phyloP scores from a whole-genome alignment of 2,113 vertebrate genomes.

The Sphyrna mokarran region DNA sequence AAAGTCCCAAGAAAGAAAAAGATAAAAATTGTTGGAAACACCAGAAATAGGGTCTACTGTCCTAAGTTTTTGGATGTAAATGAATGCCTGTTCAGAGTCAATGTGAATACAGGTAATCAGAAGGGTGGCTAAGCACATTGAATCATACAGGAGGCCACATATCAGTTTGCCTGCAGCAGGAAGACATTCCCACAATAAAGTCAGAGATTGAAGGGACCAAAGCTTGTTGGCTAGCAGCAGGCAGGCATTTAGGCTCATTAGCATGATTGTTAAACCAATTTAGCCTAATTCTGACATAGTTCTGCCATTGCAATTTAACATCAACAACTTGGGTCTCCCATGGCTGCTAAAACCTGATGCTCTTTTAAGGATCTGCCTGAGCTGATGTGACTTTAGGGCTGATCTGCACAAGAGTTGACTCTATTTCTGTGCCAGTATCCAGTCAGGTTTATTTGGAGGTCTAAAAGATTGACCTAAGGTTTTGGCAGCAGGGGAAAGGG shows the following conservation, averaged over 20 bases:
- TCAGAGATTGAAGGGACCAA: neutral
- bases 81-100: neutral
- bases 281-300: neutral
- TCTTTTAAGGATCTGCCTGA: neutral
- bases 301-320: neutral
- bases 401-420: too few species aligned
- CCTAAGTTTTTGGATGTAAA: neutral
- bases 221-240: neutral
- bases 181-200: too few species aligned
- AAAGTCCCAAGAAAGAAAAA: neutral
- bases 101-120: neutral
- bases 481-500: too few species aligned
- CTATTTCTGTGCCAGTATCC: too few species aligned
- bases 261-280: neutral
- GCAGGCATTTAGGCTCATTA: neutral
- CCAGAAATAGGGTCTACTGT: neutral
- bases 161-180: too few species aligned
- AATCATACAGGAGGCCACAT: neutral
- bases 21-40: neutral
- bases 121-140: neutral
- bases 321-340: neutral
- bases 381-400: neutral
- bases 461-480: too few species aligned
- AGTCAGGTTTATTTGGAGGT: too few species aligned
- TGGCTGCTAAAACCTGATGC: neutral